Base-by-base conservation (phyloP, 1,140 invertebrate species). In the Ceratina calcarata region DNA sequence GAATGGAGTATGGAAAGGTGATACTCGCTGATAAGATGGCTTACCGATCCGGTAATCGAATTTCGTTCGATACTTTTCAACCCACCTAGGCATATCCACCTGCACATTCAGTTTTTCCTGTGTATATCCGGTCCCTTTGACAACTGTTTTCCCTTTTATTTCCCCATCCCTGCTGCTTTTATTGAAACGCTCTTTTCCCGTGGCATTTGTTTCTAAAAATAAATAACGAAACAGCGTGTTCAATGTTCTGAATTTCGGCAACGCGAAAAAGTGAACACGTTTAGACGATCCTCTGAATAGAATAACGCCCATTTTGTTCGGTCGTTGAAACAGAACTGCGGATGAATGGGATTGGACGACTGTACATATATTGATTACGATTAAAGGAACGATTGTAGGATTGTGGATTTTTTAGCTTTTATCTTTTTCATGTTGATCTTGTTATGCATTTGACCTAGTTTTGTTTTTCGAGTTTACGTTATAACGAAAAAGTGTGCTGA, bases 11-110 rank as follows among this genome's bases (percentile, higher is more conserved):
- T 37, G 16, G 18, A 24, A 3, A 64, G 10, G 32, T 20, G 20
- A 61, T 58, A 70, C 16, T 60, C n/a, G 49, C 45, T 15, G 61
- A 65, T 55, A 55, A 55, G 45, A 13, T n/a, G 55, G 18, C 37
- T 12, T n/a, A 6, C 37, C 13, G 18, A 27, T 45, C 58, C 22
- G 20, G 62, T 65, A 64, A 74, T 73, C 71, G 71, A 73, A 73
- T 64, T 74, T 64, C 49, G 18, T 20, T 15, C 49, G 6, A 64
- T 18, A 45, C 71, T 74, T 64, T 74, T 22, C 12, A 64, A 74
- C 6, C 18, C 15, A 7, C 12, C 37, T 6, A 45, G 8, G 0
- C 37, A 45, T 45, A 10, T 45, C 37, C 37, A 8, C 37, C 10
- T 45, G 37, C 37, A 10, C 37, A 6, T 45, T 45, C 2, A 45